These are phyloP conservation scores for Bucco capensis DNA, from an alignment of 2,113 vertebrate species.

Conservation along the genomic window DNA sequence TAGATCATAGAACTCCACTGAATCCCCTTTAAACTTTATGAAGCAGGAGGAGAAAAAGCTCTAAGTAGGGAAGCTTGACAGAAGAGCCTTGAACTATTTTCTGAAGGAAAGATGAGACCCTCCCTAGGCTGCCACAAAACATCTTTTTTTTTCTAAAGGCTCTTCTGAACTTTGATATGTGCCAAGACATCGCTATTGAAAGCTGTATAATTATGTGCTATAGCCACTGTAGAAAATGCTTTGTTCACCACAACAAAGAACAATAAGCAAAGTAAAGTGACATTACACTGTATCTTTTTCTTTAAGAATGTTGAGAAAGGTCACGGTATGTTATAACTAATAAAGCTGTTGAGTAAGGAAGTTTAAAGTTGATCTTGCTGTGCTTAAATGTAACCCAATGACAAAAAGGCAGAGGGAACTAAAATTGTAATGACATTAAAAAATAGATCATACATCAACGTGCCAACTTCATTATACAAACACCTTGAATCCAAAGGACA, in stretches of 20 bases:
- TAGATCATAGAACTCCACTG: constrained; percentile 87
- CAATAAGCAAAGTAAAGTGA: constrained; percentile 84
- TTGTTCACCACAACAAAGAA: constrained; percentile 86
- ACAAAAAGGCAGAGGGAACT: constrained; percentile 76
- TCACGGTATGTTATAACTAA: constrained; percentile 79
- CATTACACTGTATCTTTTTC: constrained; percentile 83
- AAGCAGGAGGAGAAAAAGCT: constrained; percentile 87
- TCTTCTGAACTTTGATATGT: constrained; percentile 86
- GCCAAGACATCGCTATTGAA: constrained; percentile 85
- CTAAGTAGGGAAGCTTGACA: constrained; percentile 88
- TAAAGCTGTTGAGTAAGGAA: constrained; percentile 84
- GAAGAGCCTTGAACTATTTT: constrained; percentile 93
- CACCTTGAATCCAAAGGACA: constrained; percentile 68
- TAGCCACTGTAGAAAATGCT: constrained; percentile 83
- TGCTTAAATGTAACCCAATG: constrained; percentile 76
- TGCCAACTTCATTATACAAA: constrained; percentile 72
- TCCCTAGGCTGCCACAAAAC: constrained; percentile 94
- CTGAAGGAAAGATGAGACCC: constrained; percentile 96
- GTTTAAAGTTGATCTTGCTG: constrained; percentile 79
- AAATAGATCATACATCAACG: constrained; percentile 70
- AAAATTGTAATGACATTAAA: constrained; percentile 76
- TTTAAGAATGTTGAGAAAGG: constrained; percentile 84
- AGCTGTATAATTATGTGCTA: constrained; percentile 86
- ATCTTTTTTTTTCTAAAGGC: constrained; percentile 87
- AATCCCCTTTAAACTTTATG: constrained; percentile 93